These are phyloP conservation scores for Euphonia xanthogaster DNA, from an alignment of 2,797 vertebrate genomes.

Conservation along the genomic window DNA sequence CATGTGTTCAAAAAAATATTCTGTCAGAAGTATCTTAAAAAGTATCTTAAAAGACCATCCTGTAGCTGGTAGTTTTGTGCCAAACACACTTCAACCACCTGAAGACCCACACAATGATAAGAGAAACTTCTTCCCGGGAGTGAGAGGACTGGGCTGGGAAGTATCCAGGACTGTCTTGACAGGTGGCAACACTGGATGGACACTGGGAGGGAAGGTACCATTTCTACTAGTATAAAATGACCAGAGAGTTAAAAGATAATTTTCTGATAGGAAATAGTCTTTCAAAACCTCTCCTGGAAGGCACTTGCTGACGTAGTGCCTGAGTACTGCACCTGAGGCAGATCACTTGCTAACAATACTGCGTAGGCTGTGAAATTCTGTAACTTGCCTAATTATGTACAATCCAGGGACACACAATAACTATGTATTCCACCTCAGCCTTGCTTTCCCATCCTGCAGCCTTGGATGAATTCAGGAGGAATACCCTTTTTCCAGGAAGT, in stretches of 20 bases:
- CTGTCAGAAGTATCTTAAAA: neutral
- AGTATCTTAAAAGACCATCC: neutral
- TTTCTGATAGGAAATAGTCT: neutral
- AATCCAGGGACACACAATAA: neutral
- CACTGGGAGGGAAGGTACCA: neutral
- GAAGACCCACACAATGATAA: accelerated
- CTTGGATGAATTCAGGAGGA: neutral
- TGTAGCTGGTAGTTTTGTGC: neutral
- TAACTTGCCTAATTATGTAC: neutral
- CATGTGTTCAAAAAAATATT: neutral
- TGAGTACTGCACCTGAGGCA: neutral
- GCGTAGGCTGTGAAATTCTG: neutral
- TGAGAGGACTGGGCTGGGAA: neutral
- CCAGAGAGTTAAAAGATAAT: neutral
- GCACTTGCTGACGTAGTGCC: neutral
- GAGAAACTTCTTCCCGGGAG: neutral
- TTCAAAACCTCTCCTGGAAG: neutral
- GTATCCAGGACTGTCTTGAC: neutral
- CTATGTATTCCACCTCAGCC: neutral
- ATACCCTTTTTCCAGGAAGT: neutral
- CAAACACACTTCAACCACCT: neutral
- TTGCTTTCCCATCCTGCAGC: neutral
- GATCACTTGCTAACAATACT: neutral
- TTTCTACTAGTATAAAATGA: neutral
- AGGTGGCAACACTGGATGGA: neutral